A percentile compares a stretch with the other conserved stretches of the same genome.
Conservation (phyloP, 64 coral and sea anemone genomes). For the Porites lutea region DNA sequence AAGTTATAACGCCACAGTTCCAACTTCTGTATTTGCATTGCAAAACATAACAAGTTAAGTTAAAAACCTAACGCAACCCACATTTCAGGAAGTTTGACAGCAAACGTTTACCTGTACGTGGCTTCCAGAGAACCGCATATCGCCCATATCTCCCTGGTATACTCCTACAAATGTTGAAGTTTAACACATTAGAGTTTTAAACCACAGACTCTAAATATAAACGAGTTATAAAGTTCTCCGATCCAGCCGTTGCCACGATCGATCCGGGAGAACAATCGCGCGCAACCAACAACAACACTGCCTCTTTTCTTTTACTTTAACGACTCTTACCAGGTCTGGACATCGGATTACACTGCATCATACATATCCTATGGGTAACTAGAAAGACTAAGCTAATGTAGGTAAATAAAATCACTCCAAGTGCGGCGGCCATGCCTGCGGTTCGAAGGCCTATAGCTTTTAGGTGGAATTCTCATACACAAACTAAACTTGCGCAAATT, state of each 20-base stretch:
- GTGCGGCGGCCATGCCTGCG: constrained; percentile 80
- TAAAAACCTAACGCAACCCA: constrained; percentile 17
- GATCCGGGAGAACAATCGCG: constrained; percentile 69
- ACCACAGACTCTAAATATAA: constrained; percentile 12
- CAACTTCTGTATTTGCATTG: constrained; percentile 39
- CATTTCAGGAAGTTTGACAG: constrained; percentile 53
- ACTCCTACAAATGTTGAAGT: constrained; percentile 71
- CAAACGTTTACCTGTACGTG: constrained; percentile 93
- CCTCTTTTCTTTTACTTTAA: constrained; percentile 22
- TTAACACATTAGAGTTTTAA: constrained; percentile 7
- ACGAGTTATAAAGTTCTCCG: constrained; percentile 47
- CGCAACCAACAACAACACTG: constrained; percentile 70
- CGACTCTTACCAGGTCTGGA: constrained; percentile 89
- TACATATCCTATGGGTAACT: constrained; percentile 96
- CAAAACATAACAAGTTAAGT: constrained; percentile 66
- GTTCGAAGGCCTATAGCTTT: constrained; percentile 67
- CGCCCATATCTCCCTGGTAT: constrained; percentile 91
- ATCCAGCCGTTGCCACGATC: constrained; percentile 72
- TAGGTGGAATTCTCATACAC: constrained; percentile 98
- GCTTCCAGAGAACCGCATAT: constrained; percentile 96
- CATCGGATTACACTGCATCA: constrained; percentile 99
- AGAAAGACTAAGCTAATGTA: constrained; percentile 91
- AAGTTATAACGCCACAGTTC: constrained; percentile 35
- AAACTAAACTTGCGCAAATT: constrained; percentile 81
- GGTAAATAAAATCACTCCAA: constrained; percentile 91